Base-by-base conservation (phyloP, 2,888 invertebrate genomes). In the Coenonympha glycerion region DNA sequence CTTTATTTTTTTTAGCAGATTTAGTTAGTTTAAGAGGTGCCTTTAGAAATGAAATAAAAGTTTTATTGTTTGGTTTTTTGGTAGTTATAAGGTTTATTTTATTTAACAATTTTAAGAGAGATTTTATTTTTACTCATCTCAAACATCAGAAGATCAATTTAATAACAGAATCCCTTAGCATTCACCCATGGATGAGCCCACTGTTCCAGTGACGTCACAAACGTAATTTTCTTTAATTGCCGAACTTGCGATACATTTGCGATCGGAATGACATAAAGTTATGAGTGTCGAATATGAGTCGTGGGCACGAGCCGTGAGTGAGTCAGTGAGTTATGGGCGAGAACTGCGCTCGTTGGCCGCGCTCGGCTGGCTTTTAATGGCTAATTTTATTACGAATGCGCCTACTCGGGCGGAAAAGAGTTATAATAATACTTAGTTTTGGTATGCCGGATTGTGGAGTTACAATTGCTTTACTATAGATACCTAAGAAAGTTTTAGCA, bases 221-320 rank as follows among this genome's bases (percentile, higher is more conserved):
- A 13, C 22, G 33, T 45, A 33, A 46, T 36, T 37, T 15, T 11
- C 28, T 55, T 52, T 57, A 55, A 55, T 55, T 55, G 48, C 41
- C 42, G 8, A 57, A 57, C 44, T 57, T 56, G 30, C 30, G 42
- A 57, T 53, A 49, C 61, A 60, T 61, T 62, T 61, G 57, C 59
- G 63, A 61, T 60, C 57, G 57, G 59, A 47, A 59, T 76, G 73
- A 78, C 74, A 72, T 75, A 75, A 66, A 63, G 72, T 76, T 70
- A 73, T 69, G 69, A 68, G 63, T 71, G 70, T 68, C 73, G 75
- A 75, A 77, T 79, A 80, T 76, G 74, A 75, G 74, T 71, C 63
- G 71, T n/a, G 75, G 75, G 76, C 79, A 80, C 76, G 74, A 75
- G 74, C 71, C 63, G 71, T 71, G 66, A 53, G 55, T 40, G 60